Conservation (phyloP, 1,140 invertebrate genomes). For the Mya arenaria region DNA sequence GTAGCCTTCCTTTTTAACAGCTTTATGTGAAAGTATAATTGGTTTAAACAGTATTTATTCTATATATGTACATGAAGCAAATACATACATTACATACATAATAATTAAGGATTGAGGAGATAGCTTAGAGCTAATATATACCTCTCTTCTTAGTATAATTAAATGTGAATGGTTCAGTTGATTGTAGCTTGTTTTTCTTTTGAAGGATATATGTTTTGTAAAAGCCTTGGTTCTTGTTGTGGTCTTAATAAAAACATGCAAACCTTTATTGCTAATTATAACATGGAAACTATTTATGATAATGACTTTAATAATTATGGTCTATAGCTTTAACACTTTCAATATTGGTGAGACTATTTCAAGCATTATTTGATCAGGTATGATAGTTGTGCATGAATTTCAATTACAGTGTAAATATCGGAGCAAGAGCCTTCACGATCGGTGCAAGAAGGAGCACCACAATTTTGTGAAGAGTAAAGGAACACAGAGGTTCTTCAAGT, state of each 20-base stretch:
- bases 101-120: no score
- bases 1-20: background rate
- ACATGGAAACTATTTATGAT: background rate
- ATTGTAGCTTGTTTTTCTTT: no score
- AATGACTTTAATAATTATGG: background rate
- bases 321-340: background rate
- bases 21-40: background rate
- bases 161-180: no score
- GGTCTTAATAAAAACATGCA: no score
- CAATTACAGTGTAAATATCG: slow-evolving; percentile 90
- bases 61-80: background rate
- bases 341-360: background rate
- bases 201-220: no score
- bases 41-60: background rate
- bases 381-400: slow-evolving; percentile 10
- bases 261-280: background rate
- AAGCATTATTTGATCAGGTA: background rate
- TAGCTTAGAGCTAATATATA: no score
- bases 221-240: no score
- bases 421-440: slow-evolving; percentile 90
- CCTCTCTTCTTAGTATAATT: background rate
- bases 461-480: slow-evolving; percentile 87
- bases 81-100: background rate
- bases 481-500: slow-evolving; percentile 95
- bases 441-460: slow-evolving; percentile 92